phyloP scores from a whole-genome alignment of 2,113 vertebrate species.

The Ptilorrhoa leucosticta region DNA sequence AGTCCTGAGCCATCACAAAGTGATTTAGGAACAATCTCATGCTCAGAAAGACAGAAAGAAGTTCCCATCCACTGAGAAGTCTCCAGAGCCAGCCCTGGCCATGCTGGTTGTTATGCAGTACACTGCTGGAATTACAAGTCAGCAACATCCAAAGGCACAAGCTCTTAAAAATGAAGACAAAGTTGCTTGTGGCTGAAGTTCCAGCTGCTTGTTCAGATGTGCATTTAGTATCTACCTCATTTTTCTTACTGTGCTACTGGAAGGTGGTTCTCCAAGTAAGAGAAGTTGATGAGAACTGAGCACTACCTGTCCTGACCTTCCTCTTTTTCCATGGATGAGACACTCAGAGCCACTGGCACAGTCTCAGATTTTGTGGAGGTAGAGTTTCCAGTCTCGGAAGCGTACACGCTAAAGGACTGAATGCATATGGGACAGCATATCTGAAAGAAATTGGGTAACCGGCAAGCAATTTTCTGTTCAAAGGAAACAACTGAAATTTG shows the following conservation, averaged over 20 bases:
- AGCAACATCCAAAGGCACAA: background rate
- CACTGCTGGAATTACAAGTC: background rate
- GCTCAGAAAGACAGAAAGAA: background rate
- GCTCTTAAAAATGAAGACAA: background rate
- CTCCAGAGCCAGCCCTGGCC: background rate
- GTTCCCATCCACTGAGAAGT: background rate
- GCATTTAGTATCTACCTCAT: background rate
- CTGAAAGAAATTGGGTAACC: background rate
- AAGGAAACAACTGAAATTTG: background rate
- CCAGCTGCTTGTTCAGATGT: background rate
- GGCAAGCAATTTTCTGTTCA: background rate
- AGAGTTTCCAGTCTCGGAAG: background rate
- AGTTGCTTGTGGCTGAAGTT: background rate
- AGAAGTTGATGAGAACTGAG: background rate
- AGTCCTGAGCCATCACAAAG: background rate
- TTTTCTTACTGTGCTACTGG: background rate
- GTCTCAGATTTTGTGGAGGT: background rate
- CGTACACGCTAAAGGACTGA: accelerated
- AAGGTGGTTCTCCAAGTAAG: background rate
- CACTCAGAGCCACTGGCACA: background rate
- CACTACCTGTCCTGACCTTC: background rate
- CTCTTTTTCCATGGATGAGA: background rate
- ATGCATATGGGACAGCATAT: accelerated
- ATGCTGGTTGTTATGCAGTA: accelerated
- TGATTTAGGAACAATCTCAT: background rate